phyloP scores from a whole-genome alignment of 2,888 invertebrate genomes.

The Stenodera caucasica region DNA sequence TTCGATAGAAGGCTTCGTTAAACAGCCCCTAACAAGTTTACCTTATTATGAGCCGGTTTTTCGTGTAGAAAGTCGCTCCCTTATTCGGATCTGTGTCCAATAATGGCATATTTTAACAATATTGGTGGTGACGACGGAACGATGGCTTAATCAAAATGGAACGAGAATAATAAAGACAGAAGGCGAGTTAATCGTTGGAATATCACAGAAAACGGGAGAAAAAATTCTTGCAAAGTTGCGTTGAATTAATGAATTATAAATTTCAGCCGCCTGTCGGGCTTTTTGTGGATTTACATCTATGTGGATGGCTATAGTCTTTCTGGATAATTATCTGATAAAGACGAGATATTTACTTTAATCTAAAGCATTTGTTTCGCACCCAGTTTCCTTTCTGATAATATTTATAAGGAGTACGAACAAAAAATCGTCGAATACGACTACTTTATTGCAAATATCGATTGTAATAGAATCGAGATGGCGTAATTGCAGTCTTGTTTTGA shows the following conservation, averaged over 20 bases:
- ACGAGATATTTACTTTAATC: slow-evolving; percentile 5
- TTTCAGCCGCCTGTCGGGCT: neutral
- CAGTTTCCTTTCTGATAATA: neutral
- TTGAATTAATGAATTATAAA: slow-evolving; percentile 11
- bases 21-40: slow-evolving; percentile 5
- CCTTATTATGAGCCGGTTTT: neutral
- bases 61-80: neutral
- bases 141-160: too few relatives aligned
- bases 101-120: too few relatives aligned
- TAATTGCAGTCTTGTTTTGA: neutral
- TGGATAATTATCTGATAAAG: slow-evolving; percentile 11
- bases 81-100: neutral
- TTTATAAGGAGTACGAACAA: too few relatives aligned
- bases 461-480: neutral
- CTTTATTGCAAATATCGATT: too few relatives aligned
- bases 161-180: too few relatives aligned
- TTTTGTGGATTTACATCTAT: neutral
- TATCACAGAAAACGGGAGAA: neutral
- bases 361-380: neutral
- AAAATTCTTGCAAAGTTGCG: neutral
- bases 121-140: neutral
- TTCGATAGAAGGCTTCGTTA: slow-evolving; percentile 3
- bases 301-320: neutral
- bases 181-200: neutral
- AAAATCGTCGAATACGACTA: too few relatives aligned